phyloP scores from a whole-genome alignment of 1,140 invertebrate genomes.

The Hydropsyche tenuis region DNA sequence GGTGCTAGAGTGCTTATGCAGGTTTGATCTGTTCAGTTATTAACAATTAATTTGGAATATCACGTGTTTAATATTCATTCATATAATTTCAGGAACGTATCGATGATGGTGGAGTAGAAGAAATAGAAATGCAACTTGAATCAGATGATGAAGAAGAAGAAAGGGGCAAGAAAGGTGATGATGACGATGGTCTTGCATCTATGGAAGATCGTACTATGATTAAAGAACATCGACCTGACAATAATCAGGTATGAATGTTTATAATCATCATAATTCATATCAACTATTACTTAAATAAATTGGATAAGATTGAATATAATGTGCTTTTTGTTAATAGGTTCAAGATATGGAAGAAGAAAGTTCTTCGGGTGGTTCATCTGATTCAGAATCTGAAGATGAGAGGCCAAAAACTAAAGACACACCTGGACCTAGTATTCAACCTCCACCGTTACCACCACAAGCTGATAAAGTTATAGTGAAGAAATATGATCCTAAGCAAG shows the following conservation, averaged over 20 bases:
- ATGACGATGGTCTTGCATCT: conserved; percentile 70
- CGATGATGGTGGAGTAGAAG: conserved; percentile 64
- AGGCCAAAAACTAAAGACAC: conserved; percentile 60
- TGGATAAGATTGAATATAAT: not conserved
- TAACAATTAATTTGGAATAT: too few species aligned
- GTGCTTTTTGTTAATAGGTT: conserved; percentile 58
- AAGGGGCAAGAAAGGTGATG: conserved; percentile 57
- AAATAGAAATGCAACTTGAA: conserved; percentile 80
- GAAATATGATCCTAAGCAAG: conserved; percentile 96
- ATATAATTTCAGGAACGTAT: conserved; percentile 62
- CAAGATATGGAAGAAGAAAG: conserved; percentile 93
- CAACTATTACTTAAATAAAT: not conserved
- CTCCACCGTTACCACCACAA: conserved; percentile 81
- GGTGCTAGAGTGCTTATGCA: conserved; percentile 92
- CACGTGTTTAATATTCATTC: too few species aligned
- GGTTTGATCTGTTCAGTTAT: conserved; percentile 50
- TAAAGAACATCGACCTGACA: conserved; percentile 56
- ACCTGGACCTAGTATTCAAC: conserved; percentile 59
- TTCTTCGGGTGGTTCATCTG: conserved; percentile 74
- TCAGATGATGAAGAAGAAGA: conserved; percentile 67
- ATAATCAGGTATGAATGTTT: conserved; percentile 51
- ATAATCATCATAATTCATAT: not conserved
- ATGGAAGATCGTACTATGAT: conserved; percentile 69
- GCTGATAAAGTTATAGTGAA: conserved; percentile 96
- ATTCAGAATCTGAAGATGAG: conserved; percentile 60